These are phyloP conservation scores for Palythoa heliodiscus DNA, from an alignment of 92 coral and sea anemone genomes.

Conservation along the genomic window DNA sequence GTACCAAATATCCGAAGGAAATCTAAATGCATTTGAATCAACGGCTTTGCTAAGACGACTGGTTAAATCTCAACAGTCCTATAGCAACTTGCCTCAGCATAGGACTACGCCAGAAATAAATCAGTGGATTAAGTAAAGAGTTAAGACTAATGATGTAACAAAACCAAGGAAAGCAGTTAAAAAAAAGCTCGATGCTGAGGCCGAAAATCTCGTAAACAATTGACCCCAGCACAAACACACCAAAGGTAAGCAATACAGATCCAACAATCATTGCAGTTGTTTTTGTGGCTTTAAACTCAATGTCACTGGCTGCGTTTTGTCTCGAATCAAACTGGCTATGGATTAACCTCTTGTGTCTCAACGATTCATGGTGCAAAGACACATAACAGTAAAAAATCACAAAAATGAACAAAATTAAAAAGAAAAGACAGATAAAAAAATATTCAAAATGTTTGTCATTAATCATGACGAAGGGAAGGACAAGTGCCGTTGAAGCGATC, in stretches of 20 bases:
- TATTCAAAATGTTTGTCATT: not conserved
- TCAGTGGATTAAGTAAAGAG: not conserved
- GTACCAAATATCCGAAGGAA: too few species aligned
- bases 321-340: not conserved
- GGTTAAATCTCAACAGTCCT: not conserved
- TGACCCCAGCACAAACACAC: not conserved
- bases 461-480: not conserved
- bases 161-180: not conserved
- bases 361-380: too few species aligned
- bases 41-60: not conserved
- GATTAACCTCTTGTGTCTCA: too few species aligned
- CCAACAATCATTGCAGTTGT: not conserved
- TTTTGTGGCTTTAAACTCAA: not conserved
- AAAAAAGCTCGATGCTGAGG: not conserved
- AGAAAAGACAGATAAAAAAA: not conserved
- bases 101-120: not conserved
- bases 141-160: not conserved
- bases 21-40: too few species aligned
- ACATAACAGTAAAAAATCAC: too few species aligned
- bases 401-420: not conserved
- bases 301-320: not conserved
- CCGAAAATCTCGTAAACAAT: not conserved
- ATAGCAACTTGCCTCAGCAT: not conserved
- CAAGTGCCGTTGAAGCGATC: not conserved
- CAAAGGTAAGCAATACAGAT: not conserved